phyloP scores from a whole-genome alignment of 1,140 invertebrate species.

The Babylonia areolata region DNA sequence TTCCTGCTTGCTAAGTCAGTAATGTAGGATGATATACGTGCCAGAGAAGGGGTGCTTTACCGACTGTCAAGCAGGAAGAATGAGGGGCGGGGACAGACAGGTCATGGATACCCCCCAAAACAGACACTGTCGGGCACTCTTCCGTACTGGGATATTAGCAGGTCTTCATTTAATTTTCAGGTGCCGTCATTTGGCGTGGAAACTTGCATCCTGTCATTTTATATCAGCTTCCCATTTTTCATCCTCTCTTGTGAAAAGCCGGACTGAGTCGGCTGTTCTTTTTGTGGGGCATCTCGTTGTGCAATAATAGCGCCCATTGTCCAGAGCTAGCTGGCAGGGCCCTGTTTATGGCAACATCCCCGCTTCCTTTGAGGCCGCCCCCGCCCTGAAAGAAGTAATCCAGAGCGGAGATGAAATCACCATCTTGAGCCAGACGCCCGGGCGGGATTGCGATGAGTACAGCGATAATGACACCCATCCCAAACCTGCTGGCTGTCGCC shows the following conservation, averaged over 20 bases:
- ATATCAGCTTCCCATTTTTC: conserved; percentile 8
- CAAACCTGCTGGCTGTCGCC: no score
- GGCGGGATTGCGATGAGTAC: no score
- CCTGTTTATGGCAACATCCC: no score
- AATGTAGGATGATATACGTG: background rate
- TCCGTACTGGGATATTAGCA: background rate
- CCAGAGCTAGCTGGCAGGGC: background rate
- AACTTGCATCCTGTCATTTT: background rate
- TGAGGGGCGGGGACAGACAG: background rate
- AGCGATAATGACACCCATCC: no score
- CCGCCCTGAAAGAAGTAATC: no score
- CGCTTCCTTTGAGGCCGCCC: no score
- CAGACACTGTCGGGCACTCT: background rate
- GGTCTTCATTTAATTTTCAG: conserved; percentile 2
- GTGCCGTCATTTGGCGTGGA: background rate
- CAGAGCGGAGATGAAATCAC: no score
- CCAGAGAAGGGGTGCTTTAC: background rate
- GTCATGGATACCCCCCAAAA: background rate
- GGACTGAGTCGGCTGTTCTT: background rate
- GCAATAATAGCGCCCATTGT: background rate
- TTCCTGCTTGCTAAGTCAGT: conserved; percentile 3
- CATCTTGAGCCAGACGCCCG: no score
- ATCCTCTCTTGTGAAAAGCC: background rate
- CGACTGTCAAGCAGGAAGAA: background rate
- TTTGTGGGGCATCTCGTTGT: background rate